Base-by-base conservation (phyloP, 2,888 invertebrate species). In the Caenorhabditis japonica region DNA sequence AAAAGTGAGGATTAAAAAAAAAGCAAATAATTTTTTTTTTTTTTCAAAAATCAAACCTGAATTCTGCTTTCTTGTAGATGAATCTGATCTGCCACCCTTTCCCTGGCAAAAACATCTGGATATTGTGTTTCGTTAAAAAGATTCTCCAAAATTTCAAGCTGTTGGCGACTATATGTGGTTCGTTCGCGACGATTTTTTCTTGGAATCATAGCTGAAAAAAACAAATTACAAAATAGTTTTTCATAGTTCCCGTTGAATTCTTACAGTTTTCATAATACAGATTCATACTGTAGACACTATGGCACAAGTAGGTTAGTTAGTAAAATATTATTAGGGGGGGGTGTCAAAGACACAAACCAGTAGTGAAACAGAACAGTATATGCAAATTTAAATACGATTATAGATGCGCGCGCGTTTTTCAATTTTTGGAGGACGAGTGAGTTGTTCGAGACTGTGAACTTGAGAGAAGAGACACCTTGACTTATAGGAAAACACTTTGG, bases 81-180 rank as follows among this genome's bases (percentile, higher is more conserved):
- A 23, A 85, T 85, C 56, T 85, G 79, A 25, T 81, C 81, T 21
- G 85, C 85, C 21, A 85, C 81, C 38, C 82, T 74, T 53, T 85
- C 85, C 12, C 85, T 64, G 13, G 84, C 81, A 66, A 81, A 85
- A 17, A 85, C 85, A 64, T 85, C 85, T 5, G 84, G 84, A 60
- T 84, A 84, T 12, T 83, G 82, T 8, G 79, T 80, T 19, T 75
- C 73, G 17, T 74, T 55, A 47, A 80, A 80, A 19, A 80, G 41
- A 25, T 53, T 69, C 46, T 80, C 80, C 41, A 80, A 34, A 46
- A 80, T 79, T 38, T 85, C 84, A 46, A 85, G 53, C 34, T 85
- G 85, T 30, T 83, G 83, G 4, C 84, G 83, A 55, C 80, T 85
- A 62, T 84, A 85, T 5, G 85, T 85, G 4, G 85, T 85, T 43